These are phyloP conservation scores for Lordiphosa clarofinis DNA, from an alignment of 1,140 invertebrate genomes.

Conservation along the genomic window DNA sequence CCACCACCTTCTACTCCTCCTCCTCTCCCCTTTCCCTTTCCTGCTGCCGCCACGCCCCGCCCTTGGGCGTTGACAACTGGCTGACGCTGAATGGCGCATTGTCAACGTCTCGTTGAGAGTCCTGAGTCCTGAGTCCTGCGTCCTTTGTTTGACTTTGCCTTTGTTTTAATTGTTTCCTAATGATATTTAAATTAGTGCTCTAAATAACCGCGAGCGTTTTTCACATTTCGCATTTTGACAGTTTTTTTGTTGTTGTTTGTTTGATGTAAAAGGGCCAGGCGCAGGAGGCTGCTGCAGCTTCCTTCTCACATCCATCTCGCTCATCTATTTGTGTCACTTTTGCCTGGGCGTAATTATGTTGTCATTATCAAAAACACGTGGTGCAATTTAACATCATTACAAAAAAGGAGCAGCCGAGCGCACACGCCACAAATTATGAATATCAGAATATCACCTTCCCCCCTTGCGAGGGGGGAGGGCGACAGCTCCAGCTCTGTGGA, in stretches of 20 bases:
- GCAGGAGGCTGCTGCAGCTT: too few relatives aligned
- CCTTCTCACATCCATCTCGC: too few relatives aligned
- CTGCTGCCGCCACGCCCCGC: constrained; percentile 3
- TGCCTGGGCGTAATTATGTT: constrained; percentile 59
- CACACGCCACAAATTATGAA: constrained; percentile 76
- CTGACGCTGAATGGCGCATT: constrained; percentile 26
- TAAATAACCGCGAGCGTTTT: constrained; percentile 55
- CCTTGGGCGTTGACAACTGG: constrained; percentile 44
- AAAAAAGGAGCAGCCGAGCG: constrained; percentile 31
- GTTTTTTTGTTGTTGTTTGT: background rate
- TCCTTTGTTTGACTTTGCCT: constrained; percentile 25
- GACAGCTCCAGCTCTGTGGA: constrained; percentile 16
- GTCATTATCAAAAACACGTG: constrained; percentile 76
- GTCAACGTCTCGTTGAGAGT: constrained; percentile 14
- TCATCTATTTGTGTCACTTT: background rate
- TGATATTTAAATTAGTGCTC: constrained; percentile 74
- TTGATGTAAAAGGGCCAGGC: too few relatives aligned
- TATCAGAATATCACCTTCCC: too few relatives aligned
- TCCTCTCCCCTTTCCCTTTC: background rate
- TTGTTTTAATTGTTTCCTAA: constrained; percentile 70
- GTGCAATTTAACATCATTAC: constrained; percentile 70
- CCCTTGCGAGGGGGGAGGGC: too few relatives aligned
- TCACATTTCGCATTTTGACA: background rate
- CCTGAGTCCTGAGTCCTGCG: too few relatives aligned
- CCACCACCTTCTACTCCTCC: background rate